Base-by-base conservation (phyloP, 2,888 invertebrate species). In the Deilephila elpenor region DNA sequence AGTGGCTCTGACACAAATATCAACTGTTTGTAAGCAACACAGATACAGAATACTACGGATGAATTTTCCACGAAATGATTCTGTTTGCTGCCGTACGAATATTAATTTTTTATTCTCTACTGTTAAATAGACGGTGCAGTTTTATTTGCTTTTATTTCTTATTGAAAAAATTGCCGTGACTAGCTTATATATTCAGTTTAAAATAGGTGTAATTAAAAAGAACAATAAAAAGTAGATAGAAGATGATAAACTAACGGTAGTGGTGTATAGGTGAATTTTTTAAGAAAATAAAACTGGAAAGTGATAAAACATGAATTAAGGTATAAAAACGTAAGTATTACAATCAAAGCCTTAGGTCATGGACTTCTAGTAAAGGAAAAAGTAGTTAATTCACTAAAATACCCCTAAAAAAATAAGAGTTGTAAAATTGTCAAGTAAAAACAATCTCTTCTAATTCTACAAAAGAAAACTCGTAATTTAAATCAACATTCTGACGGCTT, bases 81-180 rank as follows among this genome's bases (percentile, higher is more conserved):
- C 53, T 56, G 56, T 56, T 56, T 56, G n/a, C 56, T n/a, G 56
- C 56, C n/a, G 56, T 56, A n/a, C 56, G 6, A 56, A n/a, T 56
- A 56, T 56, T n/a, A 56, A 56, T 56, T 19, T 56, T 56, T 56
- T 56, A 56, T 56, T 56, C 5, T 56, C 6, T n/a, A n/a, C 19
- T 56, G 17, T 56, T n/a, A 56, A 56, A 56, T n/a, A 11, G 37
- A 37, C 11, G 11, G 56, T 53, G 7, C 14, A 1, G 56, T 17
- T 56, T 56, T 56, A n/a, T 17, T 56, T 56, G n/a, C 4, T n/a
- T 17, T n/a, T 56, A 6, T 56, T 56, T 44, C 44, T 44, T 44
- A 14, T 44, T 44, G 44, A 14, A 14, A 14, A 44, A 44, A 44
- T 14, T 14, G 44, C 44, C 11, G 44, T 44, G 44, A 44, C 14